Conservation (phyloP, 2,888 invertebrate species). For the Lithosia quadra region DNA sequence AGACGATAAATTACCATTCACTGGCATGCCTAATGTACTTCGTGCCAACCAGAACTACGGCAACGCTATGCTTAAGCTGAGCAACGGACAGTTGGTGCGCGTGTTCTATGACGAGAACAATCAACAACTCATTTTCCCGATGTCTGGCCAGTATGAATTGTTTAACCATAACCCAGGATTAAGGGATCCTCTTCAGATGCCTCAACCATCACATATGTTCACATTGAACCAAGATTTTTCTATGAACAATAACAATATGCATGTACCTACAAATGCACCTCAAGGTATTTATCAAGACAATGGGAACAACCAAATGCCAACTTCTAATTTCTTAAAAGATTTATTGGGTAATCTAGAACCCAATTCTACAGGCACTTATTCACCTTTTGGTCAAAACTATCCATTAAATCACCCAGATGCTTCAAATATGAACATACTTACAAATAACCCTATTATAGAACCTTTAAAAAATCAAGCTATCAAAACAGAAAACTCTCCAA, state of each 20-base stretch:
- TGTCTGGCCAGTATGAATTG: slow-evolving; percentile 81
- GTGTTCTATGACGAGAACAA: slow-evolving; percentile 83
- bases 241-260: slow-evolving; percentile 67
- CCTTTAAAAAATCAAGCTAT: slow-evolving; percentile 59
- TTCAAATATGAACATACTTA: slow-evolving; percentile 69
- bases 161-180: slow-evolving; percentile 78
- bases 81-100: slow-evolving; percentile 79
- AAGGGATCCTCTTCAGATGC: slow-evolving; percentile 71
- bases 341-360: slow-evolving; percentile 91
- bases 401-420: slow-evolving; percentile 83
- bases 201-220: slow-evolving; percentile 72
- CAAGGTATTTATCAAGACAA: slow-evolving; percentile 68
- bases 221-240: slow-evolving; percentile 78
- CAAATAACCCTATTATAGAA: slow-evolving; percentile 67
- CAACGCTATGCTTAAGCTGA: slow-evolving; percentile 80
- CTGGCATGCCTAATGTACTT: slow-evolving; percentile 64
- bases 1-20: slow-evolving; percentile 73
- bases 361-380: slow-evolving; percentile 91
- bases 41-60: slow-evolving; percentile 76
- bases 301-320: slow-evolving; percentile 64
- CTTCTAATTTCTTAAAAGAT: slow-evolving; percentile 89
- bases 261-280: slow-evolving; percentile 59
- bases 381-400: slow-evolving; percentile 90
- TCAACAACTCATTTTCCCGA: slow-evolving; percentile 80
- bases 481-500: slow-evolving; percentile 75